Percentiles rank a stretch among this genome's conserved stretches.
Conservation (phyloP, 2,888 invertebrate genomes). For the Orthosia gracilis region DNA sequence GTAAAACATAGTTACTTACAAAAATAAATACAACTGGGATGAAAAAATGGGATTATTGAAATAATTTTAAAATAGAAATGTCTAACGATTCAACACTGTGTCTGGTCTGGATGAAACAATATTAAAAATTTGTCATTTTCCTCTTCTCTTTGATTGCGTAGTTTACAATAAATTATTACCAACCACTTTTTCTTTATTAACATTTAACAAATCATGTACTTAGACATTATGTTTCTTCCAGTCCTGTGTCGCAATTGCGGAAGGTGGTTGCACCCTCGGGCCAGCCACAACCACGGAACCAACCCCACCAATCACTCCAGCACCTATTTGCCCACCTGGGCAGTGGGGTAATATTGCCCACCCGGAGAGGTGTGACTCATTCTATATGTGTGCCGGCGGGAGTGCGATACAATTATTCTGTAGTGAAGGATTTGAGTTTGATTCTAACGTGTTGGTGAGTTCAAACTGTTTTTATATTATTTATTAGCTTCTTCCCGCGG, state of each 20-base stretch:
- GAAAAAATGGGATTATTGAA: no score
- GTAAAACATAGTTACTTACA: no score
- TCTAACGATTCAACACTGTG: no score
- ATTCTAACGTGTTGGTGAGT: constrained; percentile 48
- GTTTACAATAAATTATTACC: no score
- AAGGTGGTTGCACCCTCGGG: constrained; percentile 47
- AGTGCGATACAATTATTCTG: constrained; percentile 66
- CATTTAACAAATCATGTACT: no score
- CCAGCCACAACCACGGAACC: constrained; percentile 40
- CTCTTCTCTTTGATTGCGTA: no score
- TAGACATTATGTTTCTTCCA: constrained; percentile 3
- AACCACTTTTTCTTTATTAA: no score
- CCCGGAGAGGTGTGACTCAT: constrained; percentile 47
- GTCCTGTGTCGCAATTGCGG: constrained; percentile 32
- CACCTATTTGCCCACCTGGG: constrained; percentile 39
- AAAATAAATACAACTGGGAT: no score
- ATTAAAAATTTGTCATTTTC: no score
- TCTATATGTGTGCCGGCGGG: constrained; percentile 70
- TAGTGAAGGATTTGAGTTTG: constrained; percentile 70
- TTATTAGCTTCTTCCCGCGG: no score
- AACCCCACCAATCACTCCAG: not conserved
- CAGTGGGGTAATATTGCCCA: constrained; percentile 50
- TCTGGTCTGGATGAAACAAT: no score
- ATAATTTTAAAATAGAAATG: no score
- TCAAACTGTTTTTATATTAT: not conserved